Evolutionary conservation across 1,140 invertebrate genomes (phyloP).

Genomic region (Bradysia coprophila): DNA sequence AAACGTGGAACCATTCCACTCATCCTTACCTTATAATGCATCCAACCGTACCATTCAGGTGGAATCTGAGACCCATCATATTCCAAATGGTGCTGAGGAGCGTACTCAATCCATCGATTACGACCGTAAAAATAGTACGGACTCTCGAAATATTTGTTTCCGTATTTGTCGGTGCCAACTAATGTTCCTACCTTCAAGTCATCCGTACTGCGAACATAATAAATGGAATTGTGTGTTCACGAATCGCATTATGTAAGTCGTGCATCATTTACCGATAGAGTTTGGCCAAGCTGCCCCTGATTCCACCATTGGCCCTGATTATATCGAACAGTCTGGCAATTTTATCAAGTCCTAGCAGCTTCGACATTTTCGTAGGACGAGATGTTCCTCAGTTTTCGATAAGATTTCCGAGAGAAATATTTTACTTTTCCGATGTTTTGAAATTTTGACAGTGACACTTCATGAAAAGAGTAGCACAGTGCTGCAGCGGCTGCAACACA

Average conservation of each 20-base stretch:
- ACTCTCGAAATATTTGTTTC: constrained; percentile 95
- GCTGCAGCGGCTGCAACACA: no score
- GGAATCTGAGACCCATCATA: constrained; percentile 91
- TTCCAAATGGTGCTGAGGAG: constrained; percentile 48
- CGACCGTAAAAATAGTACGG: constrained; percentile 72
- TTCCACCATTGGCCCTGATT: constrained; percentile 60
- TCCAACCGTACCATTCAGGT: constrained; percentile 79
- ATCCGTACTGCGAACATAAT: constrained; percentile 48
- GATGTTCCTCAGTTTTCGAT: no score
- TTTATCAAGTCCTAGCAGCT: constrained; percentile 55
- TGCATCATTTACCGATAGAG: constrained; percentile 49
- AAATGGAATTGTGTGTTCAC: constrained; percentile 12
- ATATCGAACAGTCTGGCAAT: constrained; percentile 41
- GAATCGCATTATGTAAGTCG: constrained; percentile 5
- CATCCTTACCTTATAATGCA: constrained; percentile 47
- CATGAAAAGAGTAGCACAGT: no score
- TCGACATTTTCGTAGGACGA: constrained; percentile 24
- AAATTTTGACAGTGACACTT: no score
- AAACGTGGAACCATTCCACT: background rate
- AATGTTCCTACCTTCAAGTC: constrained; percentile 67
- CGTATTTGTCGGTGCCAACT: constrained; percentile 88
- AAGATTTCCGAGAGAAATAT: no score
- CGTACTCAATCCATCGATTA: constrained; percentile 89
- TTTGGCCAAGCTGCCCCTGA: constrained; percentile 43
- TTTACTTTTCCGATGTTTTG: no score